Evolutionary conservation across 2,113 vertebrate species (phyloP).

Genomic region (Trochalopteron elliotii): DNA sequence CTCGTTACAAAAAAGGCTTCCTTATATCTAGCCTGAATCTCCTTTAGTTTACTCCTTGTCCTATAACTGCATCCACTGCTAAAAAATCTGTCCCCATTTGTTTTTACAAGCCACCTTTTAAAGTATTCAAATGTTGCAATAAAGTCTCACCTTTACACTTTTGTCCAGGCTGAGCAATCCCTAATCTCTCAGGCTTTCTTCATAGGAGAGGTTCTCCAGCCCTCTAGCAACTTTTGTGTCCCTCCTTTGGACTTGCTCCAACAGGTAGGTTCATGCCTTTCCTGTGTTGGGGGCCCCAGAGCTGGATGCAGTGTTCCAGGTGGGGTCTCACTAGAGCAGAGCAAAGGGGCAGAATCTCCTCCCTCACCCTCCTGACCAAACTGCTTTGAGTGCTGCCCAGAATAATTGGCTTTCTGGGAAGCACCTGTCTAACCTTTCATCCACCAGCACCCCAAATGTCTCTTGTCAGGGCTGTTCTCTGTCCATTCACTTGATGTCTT

Average conservation of each 20-base stretch:
- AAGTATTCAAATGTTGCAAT: background rate
- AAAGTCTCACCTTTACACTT: background rate
- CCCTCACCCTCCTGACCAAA: accelerated
- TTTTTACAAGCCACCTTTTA: background rate
- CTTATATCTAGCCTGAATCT: background rate
- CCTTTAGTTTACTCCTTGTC: background rate
- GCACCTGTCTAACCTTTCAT: background rate
- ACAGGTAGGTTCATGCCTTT: accelerated
- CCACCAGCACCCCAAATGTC: background rate
- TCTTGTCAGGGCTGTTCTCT: background rate
- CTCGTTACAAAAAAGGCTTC: background rate
- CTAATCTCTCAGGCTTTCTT: background rate
- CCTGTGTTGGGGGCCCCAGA: background rate
- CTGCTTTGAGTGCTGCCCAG: background rate
- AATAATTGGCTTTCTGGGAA: background rate
- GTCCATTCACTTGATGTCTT: background rate
- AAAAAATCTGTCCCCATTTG: background rate
- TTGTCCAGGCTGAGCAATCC: background rate
- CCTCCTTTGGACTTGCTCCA: accelerated
- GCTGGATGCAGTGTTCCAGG: accelerated
- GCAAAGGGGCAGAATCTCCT: background rate
- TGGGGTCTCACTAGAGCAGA: background rate
- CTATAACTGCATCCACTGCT: background rate
- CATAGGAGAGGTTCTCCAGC: background rate
- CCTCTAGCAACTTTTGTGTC: background rate